Evolutionary conservation across 2,888 invertebrate species (phyloP).

Genomic region (Apotomis turbidana): DNA sequence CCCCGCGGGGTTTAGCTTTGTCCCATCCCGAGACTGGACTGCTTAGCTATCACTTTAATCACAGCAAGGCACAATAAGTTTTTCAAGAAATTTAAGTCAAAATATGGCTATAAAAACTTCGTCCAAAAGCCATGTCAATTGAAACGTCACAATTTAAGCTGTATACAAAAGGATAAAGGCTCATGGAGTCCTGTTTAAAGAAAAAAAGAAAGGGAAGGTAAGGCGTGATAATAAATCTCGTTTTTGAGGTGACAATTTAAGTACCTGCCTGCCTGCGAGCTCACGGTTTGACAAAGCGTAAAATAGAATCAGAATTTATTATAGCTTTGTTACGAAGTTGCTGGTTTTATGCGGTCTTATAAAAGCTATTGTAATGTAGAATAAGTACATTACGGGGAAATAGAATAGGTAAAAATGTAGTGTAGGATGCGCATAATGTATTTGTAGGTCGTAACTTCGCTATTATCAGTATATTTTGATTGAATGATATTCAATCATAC

Average conservation of each 20-base stretch:
- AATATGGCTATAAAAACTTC: slow-evolving; percentile 29
- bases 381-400: too few species aligned
- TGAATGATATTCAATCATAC: too few species aligned
- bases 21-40: background rate
- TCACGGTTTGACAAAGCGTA: slow-evolving; percentile 42
- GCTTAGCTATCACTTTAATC: slow-evolving; percentile 7
- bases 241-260: slow-evolving; percentile 46
- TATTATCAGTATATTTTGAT: too few species aligned
- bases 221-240: slow-evolving; percentile 43
- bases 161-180: slow-evolving; percentile 36
- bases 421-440: background rate
- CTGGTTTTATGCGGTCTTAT: slow-evolving; percentile 8
- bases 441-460: too few species aligned
- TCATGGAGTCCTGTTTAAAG: slow-evolving; percentile 14
- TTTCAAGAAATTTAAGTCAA: slow-evolving; percentile 29
- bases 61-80: background rate
- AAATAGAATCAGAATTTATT: slow-evolving; percentile 38
- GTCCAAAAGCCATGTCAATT: slow-evolving; percentile 41
- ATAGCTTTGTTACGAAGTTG: background rate
- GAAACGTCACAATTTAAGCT: slow-evolving; percentile 42
- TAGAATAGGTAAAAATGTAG: background rate
- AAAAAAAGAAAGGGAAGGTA: slow-evolving; percentile 29
- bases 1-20: slow-evolving; percentile 1
- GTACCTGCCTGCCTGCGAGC: slow-evolving; percentile 38
- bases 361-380: background rate